A percentile compares a stretch with the other conserved stretches of the same genome.
These are phyloP conservation scores for Neoniphon sammara DNA, from an alignment of 2,797 vertebrate species.

Conservation along the genomic window DNA sequence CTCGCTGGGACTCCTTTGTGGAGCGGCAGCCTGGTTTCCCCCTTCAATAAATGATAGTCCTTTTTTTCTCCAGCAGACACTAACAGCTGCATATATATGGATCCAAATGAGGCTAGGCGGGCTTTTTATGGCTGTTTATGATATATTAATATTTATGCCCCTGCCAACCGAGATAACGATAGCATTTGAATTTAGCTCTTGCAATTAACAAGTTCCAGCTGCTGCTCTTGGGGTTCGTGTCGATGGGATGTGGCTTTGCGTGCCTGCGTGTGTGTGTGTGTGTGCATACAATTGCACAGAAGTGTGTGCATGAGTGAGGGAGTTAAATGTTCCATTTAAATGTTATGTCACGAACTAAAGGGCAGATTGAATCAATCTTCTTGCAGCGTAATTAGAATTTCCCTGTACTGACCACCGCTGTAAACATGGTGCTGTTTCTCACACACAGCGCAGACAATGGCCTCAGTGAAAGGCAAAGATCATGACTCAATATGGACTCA, in stretches of 20 bases:
- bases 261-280: background rate
- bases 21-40: conserved; percentile 18
- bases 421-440: conserved; percentile 58
- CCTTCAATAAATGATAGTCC: conserved; percentile 54
- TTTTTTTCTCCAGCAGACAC: conserved; percentile 47
- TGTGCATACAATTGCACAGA: conserved; percentile 15
- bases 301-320: conserved; percentile 34
- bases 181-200: conserved; percentile 73
- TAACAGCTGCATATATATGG: conserved; percentile 77
- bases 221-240: conserved; percentile 50
- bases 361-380: conserved; percentile 69
- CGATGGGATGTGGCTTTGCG: conserved; percentile 16
- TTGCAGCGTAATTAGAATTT: conserved; percentile 70
- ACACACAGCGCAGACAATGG: conserved; percentile 27
- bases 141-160: conserved; percentile 80
- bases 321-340: conserved; percentile 73
- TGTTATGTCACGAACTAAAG: conserved; percentile 72
- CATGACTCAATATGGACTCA: conserved; percentile 33
- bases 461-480: conserved; percentile 22
- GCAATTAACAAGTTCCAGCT: conserved; percentile 77
- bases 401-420: conserved; percentile 13
- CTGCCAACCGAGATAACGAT: conserved; percentile 65
- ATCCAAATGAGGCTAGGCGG: conserved; percentile 66
- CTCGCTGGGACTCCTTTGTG: conserved; percentile 26
- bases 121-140: conserved; percentile 73